Percentiles rank a stretch among this genome's conserved stretches.
Conservation (phyloP, 2,113 vertebrate genomes). For the Natator depressus region DNA sequence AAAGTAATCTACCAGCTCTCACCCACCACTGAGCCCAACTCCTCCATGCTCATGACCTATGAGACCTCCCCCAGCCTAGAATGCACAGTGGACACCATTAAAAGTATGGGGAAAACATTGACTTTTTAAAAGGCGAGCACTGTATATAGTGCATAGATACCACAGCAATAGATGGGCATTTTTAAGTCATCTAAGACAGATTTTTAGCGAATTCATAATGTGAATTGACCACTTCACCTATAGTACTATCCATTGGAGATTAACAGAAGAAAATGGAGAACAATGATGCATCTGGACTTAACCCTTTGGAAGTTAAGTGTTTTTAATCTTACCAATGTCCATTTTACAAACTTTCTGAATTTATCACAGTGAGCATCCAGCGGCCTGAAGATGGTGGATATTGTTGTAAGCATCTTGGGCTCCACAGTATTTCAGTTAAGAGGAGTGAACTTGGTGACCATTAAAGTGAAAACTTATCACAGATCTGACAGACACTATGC, state of each 20-base stretch:
- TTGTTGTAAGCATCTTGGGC: not conserved
- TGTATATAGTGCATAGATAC: not conserved
- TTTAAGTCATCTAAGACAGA: no score
- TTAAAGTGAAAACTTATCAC: not conserved
- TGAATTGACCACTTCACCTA: no score
- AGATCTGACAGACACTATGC: not conserved
- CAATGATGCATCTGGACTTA: not conserved
- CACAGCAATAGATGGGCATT: not conserved
- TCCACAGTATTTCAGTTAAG: not conserved
- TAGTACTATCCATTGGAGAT: not conserved
- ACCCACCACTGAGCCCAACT: not conserved
- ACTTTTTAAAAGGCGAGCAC: not conserved
- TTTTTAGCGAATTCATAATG: no score
- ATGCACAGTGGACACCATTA: not conserved
- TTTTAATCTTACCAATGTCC: not conserved
- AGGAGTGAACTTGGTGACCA: not conserved
- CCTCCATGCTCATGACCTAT: not conserved
- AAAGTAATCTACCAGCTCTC: not conserved
- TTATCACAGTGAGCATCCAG: not conserved
- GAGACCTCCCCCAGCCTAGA: not conserved
- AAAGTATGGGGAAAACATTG: not conserved
- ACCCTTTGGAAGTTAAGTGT: not conserved
- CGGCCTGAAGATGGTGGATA: not conserved
- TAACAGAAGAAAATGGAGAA: not conserved
- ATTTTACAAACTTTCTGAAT: not conserved